Conservation (phyloP, 2,113 vertebrate species). For the Ctenodactylus gundi region DNA sequence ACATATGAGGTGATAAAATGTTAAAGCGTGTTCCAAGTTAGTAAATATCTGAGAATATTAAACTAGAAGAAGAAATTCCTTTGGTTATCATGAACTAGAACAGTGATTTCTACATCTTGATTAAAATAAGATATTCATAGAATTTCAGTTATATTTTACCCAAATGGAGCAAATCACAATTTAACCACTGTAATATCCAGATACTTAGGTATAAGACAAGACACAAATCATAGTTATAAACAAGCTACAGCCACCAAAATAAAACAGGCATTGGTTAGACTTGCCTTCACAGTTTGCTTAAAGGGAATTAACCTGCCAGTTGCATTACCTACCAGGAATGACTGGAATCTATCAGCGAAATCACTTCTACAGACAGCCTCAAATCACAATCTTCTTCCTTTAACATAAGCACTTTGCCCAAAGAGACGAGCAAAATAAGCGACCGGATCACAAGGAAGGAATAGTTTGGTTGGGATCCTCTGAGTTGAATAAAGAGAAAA, state of each 20-base stretch:
- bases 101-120: slow-evolving; percentile 55
- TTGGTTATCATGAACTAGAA: slow-evolving; percentile 57
- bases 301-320: slow-evolving; percentile 62
- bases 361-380: slow-evolving; percentile 85
- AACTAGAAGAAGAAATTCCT: slow-evolving; percentile 52
- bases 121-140: slow-evolving; percentile 56
- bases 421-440: slow-evolving; percentile 50
- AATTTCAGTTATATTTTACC: slow-evolving; percentile 48
- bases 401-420: slow-evolving; percentile 47
- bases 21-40: slow-evolving; percentile 53
- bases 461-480: slow-evolving; percentile 50
- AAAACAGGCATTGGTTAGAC: slow-evolving; percentile 60
- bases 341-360: slow-evolving; percentile 87
- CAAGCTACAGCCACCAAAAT: slow-evolving; percentile 14
- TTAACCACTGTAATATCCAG: slow-evolving; percentile 46
- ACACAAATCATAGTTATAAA: slow-evolving; percentile 61
- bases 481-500: slow-evolving; percentile 68
- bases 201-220: slow-evolving; percentile 19
- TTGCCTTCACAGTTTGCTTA: slow-evolving; percentile 60
- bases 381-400: slow-evolving; percentile 80
- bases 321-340: slow-evolving; percentile 84
- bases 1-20: slow-evolving; percentile 41
- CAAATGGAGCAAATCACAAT: slow-evolving; percentile 64
- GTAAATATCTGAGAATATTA: slow-evolving; percentile 54
- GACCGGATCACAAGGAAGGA: slow-evolving; percentile 66